Evolutionary conservation across 2,113 vertebrate species (phyloP).

Genomic region (Cyprinus carpio): DNA sequence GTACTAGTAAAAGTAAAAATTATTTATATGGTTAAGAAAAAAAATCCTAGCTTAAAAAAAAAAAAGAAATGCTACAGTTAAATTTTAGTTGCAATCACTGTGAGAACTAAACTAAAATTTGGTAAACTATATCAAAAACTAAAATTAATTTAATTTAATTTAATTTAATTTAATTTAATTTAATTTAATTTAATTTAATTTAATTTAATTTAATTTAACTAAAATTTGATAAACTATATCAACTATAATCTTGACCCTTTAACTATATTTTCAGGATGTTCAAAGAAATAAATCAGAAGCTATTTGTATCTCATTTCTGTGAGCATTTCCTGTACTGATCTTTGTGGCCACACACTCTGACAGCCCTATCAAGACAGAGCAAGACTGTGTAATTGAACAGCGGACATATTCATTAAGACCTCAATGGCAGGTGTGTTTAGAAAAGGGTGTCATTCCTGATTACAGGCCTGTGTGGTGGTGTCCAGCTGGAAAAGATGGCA

Average conservation of each 20-base stretch:
- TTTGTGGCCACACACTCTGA: neutral
- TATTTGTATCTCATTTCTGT: neutral
- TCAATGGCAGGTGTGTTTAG: constrained; percentile 46
- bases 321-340: neutral
- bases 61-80: too few species aligned
- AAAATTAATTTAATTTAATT: too few species aligned
- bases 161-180: too few species aligned
- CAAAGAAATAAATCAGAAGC: neutral
- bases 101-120: too few species aligned
- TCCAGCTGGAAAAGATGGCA: constrained; percentile 70
- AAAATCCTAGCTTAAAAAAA: too few species aligned
- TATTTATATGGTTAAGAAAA: too few species aligned
- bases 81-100: too few species aligned
- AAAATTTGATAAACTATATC: too few species aligned
- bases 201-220: too few species aligned
- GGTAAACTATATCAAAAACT: too few species aligned
- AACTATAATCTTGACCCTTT: neutral
- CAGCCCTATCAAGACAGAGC: neutral
- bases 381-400: constrained; percentile 38
- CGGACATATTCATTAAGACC: constrained; percentile 49
- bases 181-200: too few species aligned
- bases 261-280: neutral
- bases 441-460: constrained; percentile 78
- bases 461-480: constrained; percentile 49
- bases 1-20: too few species aligned